Percentiles rank a stretch among this genome's conserved stretches.
These are phyloP conservation scores for Machimus atricapillus DNA, from an alignment of 2,888 invertebrate genomes.

Conservation along the genomic window DNA sequence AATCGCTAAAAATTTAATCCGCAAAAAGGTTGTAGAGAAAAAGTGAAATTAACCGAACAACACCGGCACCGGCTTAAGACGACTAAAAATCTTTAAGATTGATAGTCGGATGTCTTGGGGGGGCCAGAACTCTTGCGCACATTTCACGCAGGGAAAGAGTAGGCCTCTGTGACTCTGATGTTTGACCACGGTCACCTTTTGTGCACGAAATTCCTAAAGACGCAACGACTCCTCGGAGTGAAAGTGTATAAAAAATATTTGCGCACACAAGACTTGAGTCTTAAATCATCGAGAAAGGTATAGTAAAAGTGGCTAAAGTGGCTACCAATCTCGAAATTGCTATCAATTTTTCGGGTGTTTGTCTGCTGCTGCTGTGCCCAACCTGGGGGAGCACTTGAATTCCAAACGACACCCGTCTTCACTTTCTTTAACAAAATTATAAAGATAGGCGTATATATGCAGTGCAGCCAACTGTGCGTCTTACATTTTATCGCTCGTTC, in stretches of 20 bases:
- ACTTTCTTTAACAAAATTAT: not conserved
- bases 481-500: not conserved
- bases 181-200: not conserved
- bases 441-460: not conserved
- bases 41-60: not conserved
- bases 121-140: not conserved
- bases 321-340: not conserved
- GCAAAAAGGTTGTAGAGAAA: not conserved
- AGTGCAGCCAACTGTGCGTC: not conserved
- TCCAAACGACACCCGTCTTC: not conserved
- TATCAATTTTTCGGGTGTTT: slow-evolving; percentile 18
- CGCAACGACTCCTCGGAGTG: not conserved
- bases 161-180: not conserved
- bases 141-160: not conserved
- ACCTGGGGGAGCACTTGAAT: not conserved
- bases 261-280: not conserved
- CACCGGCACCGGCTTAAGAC: not conserved
- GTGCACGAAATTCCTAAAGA: not conserved
- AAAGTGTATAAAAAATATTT: slow-evolving; percentile 32
- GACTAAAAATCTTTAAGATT: not conserved
- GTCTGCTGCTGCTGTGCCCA: not conserved
- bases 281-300: slow-evolving; percentile 5
- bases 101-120: not conserved
- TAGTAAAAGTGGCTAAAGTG: slow-evolving; percentile 9
- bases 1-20: not conserved